Evolutionary conservation across 1,140 invertebrate genomes (phyloP).

Genomic region (Temnothorax nylanderi): DNA sequence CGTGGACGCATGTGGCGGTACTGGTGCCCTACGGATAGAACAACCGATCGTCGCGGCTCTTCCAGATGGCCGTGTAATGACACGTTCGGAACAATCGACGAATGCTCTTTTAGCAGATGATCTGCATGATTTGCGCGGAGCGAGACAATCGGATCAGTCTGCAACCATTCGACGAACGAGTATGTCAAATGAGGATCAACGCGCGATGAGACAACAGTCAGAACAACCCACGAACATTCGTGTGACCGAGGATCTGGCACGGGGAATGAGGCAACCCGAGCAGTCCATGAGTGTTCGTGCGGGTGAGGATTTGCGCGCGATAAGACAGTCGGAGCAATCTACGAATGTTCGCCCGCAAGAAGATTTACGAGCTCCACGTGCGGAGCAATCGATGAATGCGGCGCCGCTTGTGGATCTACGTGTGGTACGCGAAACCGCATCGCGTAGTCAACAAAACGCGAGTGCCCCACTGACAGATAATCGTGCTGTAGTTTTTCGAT

Average conservation of each 20-base stretch:
- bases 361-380: conserved; percentile 44
- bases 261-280: conserved; percentile 35
- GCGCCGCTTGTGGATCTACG: neutral
- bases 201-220: conserved; percentile 25
- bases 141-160: conserved; percentile 31
- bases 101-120: conserved; percentile 26
- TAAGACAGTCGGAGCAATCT: conserved; percentile 21
- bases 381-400: conserved; percentile 49
- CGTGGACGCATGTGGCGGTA: neutral
- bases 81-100: conserved; percentile 44
- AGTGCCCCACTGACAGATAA: conserved; percentile 47
- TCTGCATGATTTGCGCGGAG: conserved; percentile 16
- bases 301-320: conserved; percentile 44
- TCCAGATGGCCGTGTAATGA: conserved; percentile 50
- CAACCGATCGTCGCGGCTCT: conserved; percentile 39
- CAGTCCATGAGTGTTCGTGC: neutral
- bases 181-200: conserved; percentile 33
- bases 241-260: conserved; percentile 22
- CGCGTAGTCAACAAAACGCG: conserved; percentile 24
- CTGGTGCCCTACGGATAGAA: conserved; percentile 33
- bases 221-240: conserved; percentile 24
- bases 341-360: conserved; percentile 13
- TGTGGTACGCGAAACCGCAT: neutral
- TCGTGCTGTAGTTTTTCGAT: conserved; percentile 18
- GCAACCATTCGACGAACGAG: neutral